These are phyloP conservation scores for Aphelenchoides besseyi DNA, from an alignment of 1,140 invertebrate species.

Conservation along the genomic window DNA sequence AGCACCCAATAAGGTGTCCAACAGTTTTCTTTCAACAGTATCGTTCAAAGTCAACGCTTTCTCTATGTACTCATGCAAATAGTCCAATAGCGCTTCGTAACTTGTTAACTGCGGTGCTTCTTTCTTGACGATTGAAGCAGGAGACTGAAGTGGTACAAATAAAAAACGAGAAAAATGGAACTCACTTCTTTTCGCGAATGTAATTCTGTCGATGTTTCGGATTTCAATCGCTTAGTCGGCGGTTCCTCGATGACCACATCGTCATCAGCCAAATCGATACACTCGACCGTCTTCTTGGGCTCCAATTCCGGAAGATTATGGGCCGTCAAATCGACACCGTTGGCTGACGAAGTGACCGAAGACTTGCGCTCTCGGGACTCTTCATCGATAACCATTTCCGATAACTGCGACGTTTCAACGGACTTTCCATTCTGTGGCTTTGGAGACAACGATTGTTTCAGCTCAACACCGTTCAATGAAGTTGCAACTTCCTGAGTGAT, in stretches of 20 bases:
- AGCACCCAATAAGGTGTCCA: slow-evolving; percentile 56
- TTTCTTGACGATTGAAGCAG: slow-evolving; percentile 22
- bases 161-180: background rate
- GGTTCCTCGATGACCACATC: slow-evolving; percentile 2
- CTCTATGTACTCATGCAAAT: slow-evolving; percentile 51
- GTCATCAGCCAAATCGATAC: background rate
- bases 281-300: background rate
- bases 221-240: background rate
- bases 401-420: no score
- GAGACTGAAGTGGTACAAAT: background rate
- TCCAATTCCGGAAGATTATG: background rate
- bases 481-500: background rate
- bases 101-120: slow-evolving; percentile 44
- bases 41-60: slow-evolving; percentile 45
- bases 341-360: background rate
- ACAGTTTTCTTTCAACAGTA: slow-evolving; percentile 52
- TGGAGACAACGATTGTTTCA: no score
- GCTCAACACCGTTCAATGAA: background rate
- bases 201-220: background rate
- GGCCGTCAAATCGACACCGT: background rate
- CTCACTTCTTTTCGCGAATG: background rate
- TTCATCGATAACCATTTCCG: no score
- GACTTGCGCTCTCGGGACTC: background rate
- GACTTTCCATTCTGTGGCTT: background rate
- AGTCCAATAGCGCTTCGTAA: slow-evolving; percentile 45